phyloP scores from a whole-genome alignment of 2,888 invertebrate genomes.

The Acleris sparsana region DNA sequence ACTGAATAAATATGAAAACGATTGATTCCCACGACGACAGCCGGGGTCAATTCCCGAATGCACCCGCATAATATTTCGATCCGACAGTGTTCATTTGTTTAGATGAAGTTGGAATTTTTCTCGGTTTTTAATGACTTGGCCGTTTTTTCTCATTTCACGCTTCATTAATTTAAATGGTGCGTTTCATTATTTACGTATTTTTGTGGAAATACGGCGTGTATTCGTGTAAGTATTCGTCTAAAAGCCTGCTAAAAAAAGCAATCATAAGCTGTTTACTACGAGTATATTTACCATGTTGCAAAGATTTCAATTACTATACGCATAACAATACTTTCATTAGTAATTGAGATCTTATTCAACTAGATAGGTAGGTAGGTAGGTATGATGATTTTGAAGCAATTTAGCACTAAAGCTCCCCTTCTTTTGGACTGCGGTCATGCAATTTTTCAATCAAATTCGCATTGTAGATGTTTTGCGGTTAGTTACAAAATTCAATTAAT shows the following conservation, averaged over 20 bases:
- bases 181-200: neutral
- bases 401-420: conserved; percentile 52
- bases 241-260: neutral
- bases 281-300: too few relatives aligned
- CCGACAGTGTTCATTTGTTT: conserved; percentile 16
- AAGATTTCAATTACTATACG: too few relatives aligned
- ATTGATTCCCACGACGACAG: conserved; percentile 47
- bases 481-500: conserved; percentile 43
- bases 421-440: conserved; percentile 65
- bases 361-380: too few relatives aligned
- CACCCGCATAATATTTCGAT: conserved; percentile 55
- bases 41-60: conserved; percentile 61
- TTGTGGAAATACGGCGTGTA: neutral
- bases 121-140: conserved; percentile 13
- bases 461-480: conserved; percentile 45
- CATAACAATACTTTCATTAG: neutral
- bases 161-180: neutral
- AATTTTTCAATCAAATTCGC: conserved; percentile 77
- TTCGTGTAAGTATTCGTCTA: too few relatives aligned
- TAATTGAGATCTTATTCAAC: neutral
- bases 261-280: neutral
- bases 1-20: conserved; percentile 35
- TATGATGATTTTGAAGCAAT: conserved; percentile 3
- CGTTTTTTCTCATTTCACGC: conserved; percentile 8
- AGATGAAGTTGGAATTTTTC: conserved; percentile 7